A percentile compares a stretch with the other conserved stretches of the same genome.
phyloP scores from a whole-genome alignment of 1,140 invertebrate species.

The Octopus bimaculoides region DNA sequence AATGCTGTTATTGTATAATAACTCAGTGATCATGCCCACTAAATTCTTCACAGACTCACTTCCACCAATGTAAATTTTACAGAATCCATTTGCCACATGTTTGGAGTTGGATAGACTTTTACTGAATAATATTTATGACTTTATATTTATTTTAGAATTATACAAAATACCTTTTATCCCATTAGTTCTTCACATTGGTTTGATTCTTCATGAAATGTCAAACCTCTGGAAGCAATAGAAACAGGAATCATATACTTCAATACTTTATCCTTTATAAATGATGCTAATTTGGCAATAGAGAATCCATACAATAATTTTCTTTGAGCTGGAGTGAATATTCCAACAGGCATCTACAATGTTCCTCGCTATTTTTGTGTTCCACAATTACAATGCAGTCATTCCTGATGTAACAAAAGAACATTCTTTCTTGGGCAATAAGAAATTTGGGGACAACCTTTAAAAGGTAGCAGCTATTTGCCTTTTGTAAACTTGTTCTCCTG shows the following conservation, averaged over 20 bases:
- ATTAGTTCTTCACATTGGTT: neutral
- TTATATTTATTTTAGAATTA: neutral
- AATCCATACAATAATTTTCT: neutral
- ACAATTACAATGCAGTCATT: neutral
- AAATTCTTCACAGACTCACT: neutral
- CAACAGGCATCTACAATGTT: neutral
- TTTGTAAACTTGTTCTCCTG: neutral
- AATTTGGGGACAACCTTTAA: neutral
- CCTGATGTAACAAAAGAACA: neutral
- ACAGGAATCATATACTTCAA: conserved; percentile 1
- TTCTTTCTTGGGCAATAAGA: conserved; percentile 1
- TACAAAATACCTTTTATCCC: neutral
- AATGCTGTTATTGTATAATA: neutral
- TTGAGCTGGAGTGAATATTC: conserved; percentile 1
- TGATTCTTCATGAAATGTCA: conserved; percentile 7
- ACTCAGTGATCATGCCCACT: neutral
- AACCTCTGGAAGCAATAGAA: neutral
- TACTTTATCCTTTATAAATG: conserved; percentile 1
- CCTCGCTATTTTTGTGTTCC: neutral
- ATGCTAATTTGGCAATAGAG: neutral
- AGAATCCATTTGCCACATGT: neutral
- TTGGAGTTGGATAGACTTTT: neutral
- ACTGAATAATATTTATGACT: neutral
- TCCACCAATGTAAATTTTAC: neutral
- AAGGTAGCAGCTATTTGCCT: neutral